Conservation (phyloP, 2,888 invertebrate genomes). For the Leuctra nigra region DNA sequence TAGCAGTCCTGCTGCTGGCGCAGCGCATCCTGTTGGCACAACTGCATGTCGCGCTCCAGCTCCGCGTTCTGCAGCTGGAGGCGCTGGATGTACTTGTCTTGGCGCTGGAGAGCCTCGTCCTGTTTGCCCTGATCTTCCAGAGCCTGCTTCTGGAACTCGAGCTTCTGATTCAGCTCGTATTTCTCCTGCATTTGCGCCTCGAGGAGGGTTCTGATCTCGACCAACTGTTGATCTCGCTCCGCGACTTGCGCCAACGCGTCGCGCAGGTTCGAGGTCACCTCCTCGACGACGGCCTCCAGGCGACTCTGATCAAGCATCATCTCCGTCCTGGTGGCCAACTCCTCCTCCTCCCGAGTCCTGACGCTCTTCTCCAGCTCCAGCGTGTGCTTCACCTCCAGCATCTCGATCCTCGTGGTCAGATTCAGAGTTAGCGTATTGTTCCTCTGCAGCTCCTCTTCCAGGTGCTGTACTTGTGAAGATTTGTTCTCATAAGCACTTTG, state of each 20-base stretch:
- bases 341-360: not conserved
- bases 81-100: slow-evolving; percentile 12
- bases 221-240: not conserved
- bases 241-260: not conserved
- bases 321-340: not conserved
- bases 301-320: not conserved
- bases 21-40: slow-evolving; percentile 1
- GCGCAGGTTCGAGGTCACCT: not conserved
- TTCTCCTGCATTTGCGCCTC: slow-evolving; percentile 1
- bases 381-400: not conserved
- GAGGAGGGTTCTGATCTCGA: not conserved
- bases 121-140: not conserved
- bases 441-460: not conserved
- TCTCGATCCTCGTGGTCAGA: not conserved
- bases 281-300: not conserved
- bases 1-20: not conserved
- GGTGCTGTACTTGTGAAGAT: not conserved
- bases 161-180: not conserved
- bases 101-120: slow-evolving; percentile 1
- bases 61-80: not conserved
- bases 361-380: not conserved
- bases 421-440: not conserved
- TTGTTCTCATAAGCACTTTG: not conserved
- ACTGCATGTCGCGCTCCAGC: slow-evolving; percentile 4
- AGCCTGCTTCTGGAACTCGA: not conserved